Evolutionary conservation across 2,888 invertebrate genomes (phyloP), one percentile per base, ranked within the genome.

Genomic region (Seladonia tumulorum): DNA sequence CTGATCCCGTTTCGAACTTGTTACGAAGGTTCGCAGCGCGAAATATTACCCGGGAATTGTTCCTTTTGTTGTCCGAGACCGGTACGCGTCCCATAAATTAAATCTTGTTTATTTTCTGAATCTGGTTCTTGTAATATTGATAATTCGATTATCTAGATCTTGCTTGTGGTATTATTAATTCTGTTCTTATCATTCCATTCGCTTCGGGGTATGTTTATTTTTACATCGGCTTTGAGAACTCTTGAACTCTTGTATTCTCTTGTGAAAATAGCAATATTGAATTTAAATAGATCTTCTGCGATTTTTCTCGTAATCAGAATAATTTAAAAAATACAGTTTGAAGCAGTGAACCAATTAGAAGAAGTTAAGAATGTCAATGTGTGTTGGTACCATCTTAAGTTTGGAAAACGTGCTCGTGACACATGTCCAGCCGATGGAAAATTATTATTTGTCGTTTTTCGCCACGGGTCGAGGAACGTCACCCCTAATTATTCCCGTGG

Each of bases 401-500:
- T 66, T 66, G 66, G 66, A 16, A 35, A 66, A 66, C 66, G 66
- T 8, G 66, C 8, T 18, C 66, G 35, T 16, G 66, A 39, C 68
- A 39, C 12, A 39, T n/a, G 35, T 39, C 39, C 1, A 22, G 22
- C 68, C 39, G 10, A 68, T 22, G 39, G 39, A 68, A 68, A 39
- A 68, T 45, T 70, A 68, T 45, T 70, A 22, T 70, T 45, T 25
- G n/a, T n/a, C 42, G 47, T 29, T 72, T 72, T 72, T 49, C 49
- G 47, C 45, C 29, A 12, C 45, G 29, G 18, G 25, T 14, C 45
- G 45, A 53, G 53, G 25, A 18, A 5, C 45, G 45, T 35, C 18
- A 12, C 53, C 75, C 42, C 76, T 86, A 85, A 90, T 90, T 86
- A 87, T 90, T 86, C 83, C 79, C 82, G 84, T 84, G 85, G 66